Conservation (phyloP, 2,113 vertebrate species). For the Orthonyx spaldingii region DNA sequence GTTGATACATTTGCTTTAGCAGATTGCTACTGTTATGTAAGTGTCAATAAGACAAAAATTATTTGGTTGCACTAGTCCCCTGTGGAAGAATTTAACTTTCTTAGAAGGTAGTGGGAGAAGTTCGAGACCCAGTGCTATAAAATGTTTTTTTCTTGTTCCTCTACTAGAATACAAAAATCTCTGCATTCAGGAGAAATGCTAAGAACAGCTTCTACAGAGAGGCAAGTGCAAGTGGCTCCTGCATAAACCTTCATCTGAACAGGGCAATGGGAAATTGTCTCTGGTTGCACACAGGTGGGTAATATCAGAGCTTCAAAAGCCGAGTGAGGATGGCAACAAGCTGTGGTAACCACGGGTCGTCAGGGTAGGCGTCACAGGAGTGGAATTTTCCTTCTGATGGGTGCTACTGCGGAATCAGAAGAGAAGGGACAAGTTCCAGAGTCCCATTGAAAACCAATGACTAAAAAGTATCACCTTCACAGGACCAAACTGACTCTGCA, state of each 20-base stretch:
- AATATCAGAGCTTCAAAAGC: neutral
- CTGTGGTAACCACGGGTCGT: neutral
- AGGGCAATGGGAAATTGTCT: constrained; percentile 1
- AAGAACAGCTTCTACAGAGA: neutral
- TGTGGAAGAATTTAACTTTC: neutral
- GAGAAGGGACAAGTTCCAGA: neutral
- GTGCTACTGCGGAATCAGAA: neutral
- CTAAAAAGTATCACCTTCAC: neutral
- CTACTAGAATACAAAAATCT: neutral
- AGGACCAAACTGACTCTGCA: neutral
- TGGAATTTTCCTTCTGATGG: neutral
- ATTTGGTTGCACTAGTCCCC: neutral
- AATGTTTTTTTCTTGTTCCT: neutral
- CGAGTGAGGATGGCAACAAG: neutral
- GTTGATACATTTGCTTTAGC: neutral
- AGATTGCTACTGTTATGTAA: neutral
- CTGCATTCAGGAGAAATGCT: neutral
- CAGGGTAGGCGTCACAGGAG: neutral
- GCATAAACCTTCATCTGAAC: neutral
- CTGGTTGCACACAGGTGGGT: neutral
- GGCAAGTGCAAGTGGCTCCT: neutral
- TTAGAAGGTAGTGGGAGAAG: neutral
- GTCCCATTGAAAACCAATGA: neutral
- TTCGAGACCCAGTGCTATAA: neutral
- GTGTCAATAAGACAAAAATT: neutral